Evolutionary conservation across 2,888 invertebrate species (phyloP).

Genomic region (Rotaria socialis): DNA sequence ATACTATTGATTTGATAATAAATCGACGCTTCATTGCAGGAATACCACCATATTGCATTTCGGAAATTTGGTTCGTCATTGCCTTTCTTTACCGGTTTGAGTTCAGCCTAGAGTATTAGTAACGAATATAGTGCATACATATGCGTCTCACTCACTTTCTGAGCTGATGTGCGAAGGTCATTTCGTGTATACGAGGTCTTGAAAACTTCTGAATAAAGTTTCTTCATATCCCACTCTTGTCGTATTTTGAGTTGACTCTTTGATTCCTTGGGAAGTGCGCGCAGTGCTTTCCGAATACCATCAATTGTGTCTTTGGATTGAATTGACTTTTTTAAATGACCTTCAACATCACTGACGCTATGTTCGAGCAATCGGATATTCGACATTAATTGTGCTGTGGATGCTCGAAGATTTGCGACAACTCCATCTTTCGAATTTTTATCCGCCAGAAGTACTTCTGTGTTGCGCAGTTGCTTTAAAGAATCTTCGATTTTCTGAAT

Average conservation of each 20-base stretch:
- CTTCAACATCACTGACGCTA: background rate
- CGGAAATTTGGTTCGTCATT: background rate
- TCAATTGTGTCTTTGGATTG: background rate
- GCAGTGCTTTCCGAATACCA: background rate
- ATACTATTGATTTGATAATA: background rate
- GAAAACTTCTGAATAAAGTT: no score
- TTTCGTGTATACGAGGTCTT: no score
- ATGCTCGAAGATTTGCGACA: background rate
- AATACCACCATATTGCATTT: slow-evolving; percentile 1
- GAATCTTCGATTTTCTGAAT: background rate
- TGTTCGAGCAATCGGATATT: background rate
- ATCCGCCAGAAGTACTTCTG: background rate
- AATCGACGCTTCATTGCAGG: background rate
- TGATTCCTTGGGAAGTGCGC: background rate
- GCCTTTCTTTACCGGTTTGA: background rate
- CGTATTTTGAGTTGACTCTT: no score
- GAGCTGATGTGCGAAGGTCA: no score
- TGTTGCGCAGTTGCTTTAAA: background rate
- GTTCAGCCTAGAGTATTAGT: no score
- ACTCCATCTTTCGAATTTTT: background rate
- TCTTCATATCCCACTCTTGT: no score
- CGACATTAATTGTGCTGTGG: background rate
- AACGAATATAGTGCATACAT: no score
- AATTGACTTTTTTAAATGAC: background rate
- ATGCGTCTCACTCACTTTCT: no score